Evolutionary conservation across 1,140 invertebrate species (phyloP), one percentile per base, ranked within the genome.

Genomic region (Kradibia gibbosae): DNA sequence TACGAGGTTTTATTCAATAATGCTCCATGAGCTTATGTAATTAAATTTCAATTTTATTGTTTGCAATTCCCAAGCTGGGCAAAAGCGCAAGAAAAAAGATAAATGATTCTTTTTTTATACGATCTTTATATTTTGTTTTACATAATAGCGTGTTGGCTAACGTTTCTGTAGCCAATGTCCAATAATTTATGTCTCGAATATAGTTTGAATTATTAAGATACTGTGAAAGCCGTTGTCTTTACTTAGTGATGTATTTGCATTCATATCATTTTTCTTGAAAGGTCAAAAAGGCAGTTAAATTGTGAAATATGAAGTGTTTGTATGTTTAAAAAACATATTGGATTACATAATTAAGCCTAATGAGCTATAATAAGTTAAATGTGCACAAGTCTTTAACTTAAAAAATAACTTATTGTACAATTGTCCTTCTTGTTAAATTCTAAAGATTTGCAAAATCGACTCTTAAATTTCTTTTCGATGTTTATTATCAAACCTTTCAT

Each of bases 141-240:
- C 7, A 3, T 17, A 36, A 3, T 65, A 13, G 31, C 31, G 60
- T 36, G 34, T 65, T 20, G 22, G 34, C 60, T 65, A 36, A 36
- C 17, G 60, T 28, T 65, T 65, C 34, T 0, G 31, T 28, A n/a
- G 17, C 39, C n/a, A 39, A 39, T 39, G 34, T 67, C 20, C 17
- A n/a, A 67, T 22, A 25, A 36, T 67, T 39, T 39, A 67, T 67
- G 36, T 7, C 4, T n/a, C 4, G 62, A n/a, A 39, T 39, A 39
- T 39, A 22, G 13, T 67, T 39, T 67, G 1, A 67, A 67, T 67
- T 67, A 67, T 67, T 67, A 67, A 67, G 34, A 22, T 39, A 39
- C 17, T 67, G 7, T 17, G 36, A n/a, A 39, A 36, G 20, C 34
- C 20, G 11, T 22, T n/a, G 0, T n/a, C 39, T 39, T n/a, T 67